Evolutionary conservation across 1,140 invertebrate genomes (phyloP).

Genomic region (Leptoteleia sp.): DNA sequence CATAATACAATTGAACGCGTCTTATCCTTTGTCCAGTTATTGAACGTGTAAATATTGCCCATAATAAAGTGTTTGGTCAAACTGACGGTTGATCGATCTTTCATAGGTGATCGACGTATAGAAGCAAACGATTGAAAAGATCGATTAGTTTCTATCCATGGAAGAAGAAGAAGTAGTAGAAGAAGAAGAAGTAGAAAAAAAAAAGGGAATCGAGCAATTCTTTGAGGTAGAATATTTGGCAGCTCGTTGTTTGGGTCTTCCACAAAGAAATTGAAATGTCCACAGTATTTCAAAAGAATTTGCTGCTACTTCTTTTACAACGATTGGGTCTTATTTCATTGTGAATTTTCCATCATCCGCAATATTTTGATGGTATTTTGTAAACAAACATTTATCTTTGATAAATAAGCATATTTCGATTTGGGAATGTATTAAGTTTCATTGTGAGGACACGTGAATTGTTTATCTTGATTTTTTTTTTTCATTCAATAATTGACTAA

Average conservation of each 20-base stretch:
- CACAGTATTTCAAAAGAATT: not conserved
- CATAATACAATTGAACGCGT: constrained; percentile 6
- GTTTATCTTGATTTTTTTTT: not conserved
- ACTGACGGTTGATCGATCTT: constrained; percentile 19
- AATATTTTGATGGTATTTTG: too few species aligned
- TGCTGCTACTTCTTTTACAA: not conserved
- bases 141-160: constrained; percentile 11
- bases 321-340: too few species aligned
- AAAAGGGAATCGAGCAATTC: too few species aligned
- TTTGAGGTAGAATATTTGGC: constrained; percentile 4
- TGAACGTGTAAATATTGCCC: constrained; percentile 39
- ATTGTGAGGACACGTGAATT: constrained; percentile 7
- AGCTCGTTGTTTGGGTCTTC: not conserved
- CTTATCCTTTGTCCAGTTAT: constrained; percentile 15
- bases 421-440: constrained; percentile 3
- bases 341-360: too few species aligned
- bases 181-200: too few species aligned
- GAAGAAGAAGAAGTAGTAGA: too few species aligned
- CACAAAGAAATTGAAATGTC: not conserved
- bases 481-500: constrained; percentile 13
- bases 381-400: not conserved
- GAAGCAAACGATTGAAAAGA: constrained; percentile 13
- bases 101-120: too few species aligned
- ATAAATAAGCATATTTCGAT: not conserved
- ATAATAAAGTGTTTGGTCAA: constrained; percentile 12